phyloP scores from a whole-genome alignment of 2,888 invertebrate species.

The Noctua janthe region DNA sequence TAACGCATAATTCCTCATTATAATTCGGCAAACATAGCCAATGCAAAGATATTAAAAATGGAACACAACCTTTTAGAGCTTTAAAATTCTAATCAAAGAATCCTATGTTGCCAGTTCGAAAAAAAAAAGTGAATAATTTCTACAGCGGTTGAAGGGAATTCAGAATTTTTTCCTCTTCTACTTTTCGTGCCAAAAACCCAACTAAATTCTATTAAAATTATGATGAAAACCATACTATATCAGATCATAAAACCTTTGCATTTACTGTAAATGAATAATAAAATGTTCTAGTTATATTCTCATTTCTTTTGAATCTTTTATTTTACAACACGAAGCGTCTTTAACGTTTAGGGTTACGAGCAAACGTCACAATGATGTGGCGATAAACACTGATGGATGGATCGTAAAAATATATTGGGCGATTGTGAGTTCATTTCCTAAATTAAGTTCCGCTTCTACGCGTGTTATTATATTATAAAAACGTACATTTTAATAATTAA shows the following conservation, averaged over 20 bases:
- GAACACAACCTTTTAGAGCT: conserved; percentile 65
- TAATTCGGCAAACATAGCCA: background rate
- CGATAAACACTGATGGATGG: conserved; percentile 73
- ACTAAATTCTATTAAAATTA: background rate
- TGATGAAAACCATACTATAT: conserved; percentile 9
- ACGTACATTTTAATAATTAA: conserved; percentile 40
- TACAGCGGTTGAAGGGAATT: conserved; percentile 61
- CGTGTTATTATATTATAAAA: conserved; percentile 50
- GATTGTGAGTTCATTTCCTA: conserved; percentile 72
- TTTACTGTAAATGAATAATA: conserved; percentile 58
- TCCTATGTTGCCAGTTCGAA: conserved; percentile 49
- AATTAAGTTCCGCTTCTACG: conserved; percentile 67
- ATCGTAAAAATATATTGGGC: conserved; percentile 72
- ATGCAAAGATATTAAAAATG: conserved; percentile 48
- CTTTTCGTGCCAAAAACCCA: background rate
- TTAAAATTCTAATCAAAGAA: conserved; percentile 74
- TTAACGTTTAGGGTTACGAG: conserved; percentile 69
- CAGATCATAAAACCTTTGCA: conserved; percentile 29
- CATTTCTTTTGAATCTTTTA: conserved; percentile 63
- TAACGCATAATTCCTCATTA: background rate
- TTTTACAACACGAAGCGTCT: conserved; percentile 62
- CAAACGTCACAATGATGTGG: conserved; percentile 66
- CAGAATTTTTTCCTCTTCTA: no score
- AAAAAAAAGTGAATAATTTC: conserved; percentile 72
- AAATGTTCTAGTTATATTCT: conserved; percentile 59